Base-by-base conservation (phyloP, 2,888 invertebrate species). In the Blastobasis adustella region DNA sequence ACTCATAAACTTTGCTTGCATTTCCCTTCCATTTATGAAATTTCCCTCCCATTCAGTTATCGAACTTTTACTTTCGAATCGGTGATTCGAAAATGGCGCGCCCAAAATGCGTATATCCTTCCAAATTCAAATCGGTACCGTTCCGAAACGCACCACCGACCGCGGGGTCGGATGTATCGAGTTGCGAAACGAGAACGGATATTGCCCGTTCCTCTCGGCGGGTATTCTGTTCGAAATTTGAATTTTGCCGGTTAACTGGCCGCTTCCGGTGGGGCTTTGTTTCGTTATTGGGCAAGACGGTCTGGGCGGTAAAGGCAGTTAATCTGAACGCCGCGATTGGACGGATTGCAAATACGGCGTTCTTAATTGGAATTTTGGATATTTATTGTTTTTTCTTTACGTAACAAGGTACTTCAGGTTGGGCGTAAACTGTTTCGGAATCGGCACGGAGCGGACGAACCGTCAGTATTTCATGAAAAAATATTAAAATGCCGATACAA, bases 181-280 rank as follows among this genome's bases (percentile, higher is more conserved):
- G 71, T 87, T 88, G 88, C 88, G 86, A 87, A 88, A 88, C 78
- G 82, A 71, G 85, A 87, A 84, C 88, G 88, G 88, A 88, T 85
- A 86, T 85, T 79, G 83, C 82, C 76, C 74, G 82, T 83, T 82
- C 83, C 82, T 82, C 82, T 82, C 76, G 68, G 65, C 71, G 69
- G 76, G 76, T 80, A 79, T 85, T 83, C 80, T 77, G 79, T 74
- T 79, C 73, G 82, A 82, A 84, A 84, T 87, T 87, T 82, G 78
- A 85, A 87, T 87, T 87, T 85, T 82, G 84, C 84, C 84, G 82
- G 79, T 79, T 83, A 86, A 87, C 82, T 80, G 84, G 75, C 70
- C 69, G 71, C 80, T 80, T 84, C 86, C 88, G 88, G 79, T 70
- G 70, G 72, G 69, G 70, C 54, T 53, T 55, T 55, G 72, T 79